Conservation (phyloP, 1,140 invertebrate species). For the Drosophila sproati region DNA sequence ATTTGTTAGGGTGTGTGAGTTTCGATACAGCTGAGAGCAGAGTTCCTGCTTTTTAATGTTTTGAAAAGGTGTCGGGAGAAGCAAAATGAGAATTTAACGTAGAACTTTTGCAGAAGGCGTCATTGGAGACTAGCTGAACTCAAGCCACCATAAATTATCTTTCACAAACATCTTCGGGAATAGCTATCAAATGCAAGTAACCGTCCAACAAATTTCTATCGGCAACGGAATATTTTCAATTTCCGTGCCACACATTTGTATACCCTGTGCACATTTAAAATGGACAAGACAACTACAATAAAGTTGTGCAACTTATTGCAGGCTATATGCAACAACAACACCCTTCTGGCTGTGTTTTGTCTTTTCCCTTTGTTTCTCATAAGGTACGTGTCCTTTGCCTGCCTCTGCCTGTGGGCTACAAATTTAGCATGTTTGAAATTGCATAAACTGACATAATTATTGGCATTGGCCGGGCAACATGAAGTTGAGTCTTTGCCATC, state of each 20-base stretch:
- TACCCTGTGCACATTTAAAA: not conserved
- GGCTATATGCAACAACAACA: too few relatives aligned
- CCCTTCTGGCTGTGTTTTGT: not conserved
- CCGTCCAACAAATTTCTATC: not conserved
- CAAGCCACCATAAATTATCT: not conserved
- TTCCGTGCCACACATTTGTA: not conserved
- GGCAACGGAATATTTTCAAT: constrained; percentile 1
- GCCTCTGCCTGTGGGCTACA: not conserved
- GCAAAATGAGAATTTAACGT: constrained; percentile 1
- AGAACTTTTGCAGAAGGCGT: not conserved
- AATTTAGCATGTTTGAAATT: constrained; percentile 1
- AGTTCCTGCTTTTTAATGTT: not conserved
- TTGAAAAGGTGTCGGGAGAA: not conserved
- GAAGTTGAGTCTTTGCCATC: not conserved
- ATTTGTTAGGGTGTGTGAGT: not conserved
- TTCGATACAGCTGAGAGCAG: not conserved
- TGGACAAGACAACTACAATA: too few relatives aligned
- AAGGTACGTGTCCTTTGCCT: not conserved
- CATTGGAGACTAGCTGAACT: not conserved
- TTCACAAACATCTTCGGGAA: not conserved
- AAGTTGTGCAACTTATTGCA: too few relatives aligned
- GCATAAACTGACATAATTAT: constrained; percentile 23
- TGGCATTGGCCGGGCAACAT: constrained; percentile 16
- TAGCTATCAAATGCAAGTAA: not conserved
- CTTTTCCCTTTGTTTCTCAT: not conserved